Percentiles rank a stretch among this genome's conserved stretches.
Evolutionary conservation across 2,888 invertebrate species (phyloP).

Genomic region (Zele albiditarsus): DNA sequence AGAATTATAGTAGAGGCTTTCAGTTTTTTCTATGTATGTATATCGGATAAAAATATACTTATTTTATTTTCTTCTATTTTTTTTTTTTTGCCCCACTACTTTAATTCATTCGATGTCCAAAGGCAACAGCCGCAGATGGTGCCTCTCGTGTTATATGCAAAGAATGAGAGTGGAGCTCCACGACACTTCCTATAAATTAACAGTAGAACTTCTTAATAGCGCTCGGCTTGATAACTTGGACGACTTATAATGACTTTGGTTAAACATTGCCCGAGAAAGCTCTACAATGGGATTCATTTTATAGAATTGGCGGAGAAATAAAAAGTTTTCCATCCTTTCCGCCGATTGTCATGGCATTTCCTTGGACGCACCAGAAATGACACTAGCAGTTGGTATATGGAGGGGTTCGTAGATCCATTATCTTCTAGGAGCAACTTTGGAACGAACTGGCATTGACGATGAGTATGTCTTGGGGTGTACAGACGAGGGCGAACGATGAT

Average conservation of each 20-base stretch:
- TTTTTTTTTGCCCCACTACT: not conserved
- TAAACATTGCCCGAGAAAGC: constrained; percentile 45
- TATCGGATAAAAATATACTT: not conserved
- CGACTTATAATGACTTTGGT: constrained; percentile 51
- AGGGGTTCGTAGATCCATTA: constrained; percentile 27
- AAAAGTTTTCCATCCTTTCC: constrained; percentile 40
- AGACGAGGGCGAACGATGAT: not conserved
- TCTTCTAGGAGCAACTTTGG: constrained; percentile 7
- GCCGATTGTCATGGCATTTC: constrained; percentile 24
- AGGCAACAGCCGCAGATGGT: constrained; percentile 31
- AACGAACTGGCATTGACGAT: not conserved
- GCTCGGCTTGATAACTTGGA: constrained; percentile 46
- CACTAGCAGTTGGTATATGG: constrained; percentile 19
- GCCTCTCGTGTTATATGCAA: constrained; percentile 23
- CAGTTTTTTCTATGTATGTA: no score
- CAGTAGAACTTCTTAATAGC: constrained; percentile 52
- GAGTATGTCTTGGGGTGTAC: not conserved
- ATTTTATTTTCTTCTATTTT: not conserved
- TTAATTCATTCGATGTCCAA: constrained; percentile 29
- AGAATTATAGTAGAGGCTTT: no score
- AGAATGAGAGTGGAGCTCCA: constrained; percentile 35
- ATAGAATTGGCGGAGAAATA: constrained; percentile 36
- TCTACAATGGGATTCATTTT: constrained; percentile 44
- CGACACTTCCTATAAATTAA: constrained; percentile 54
- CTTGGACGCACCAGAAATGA: constrained; percentile 30